phyloP scores from a whole-genome alignment of 1,140 invertebrate species.

The Hesperophylax magnus region DNA sequence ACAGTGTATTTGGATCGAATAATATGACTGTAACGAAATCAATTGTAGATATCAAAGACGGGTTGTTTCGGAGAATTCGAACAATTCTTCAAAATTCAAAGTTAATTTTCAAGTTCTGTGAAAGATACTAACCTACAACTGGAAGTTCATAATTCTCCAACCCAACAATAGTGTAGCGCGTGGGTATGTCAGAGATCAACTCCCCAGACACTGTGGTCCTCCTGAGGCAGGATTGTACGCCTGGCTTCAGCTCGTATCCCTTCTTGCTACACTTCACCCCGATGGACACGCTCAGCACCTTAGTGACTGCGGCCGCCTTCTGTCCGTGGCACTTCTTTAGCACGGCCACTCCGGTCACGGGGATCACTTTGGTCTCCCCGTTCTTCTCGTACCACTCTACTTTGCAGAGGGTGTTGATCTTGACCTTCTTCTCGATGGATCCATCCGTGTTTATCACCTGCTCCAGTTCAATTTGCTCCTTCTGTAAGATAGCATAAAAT shows the following conservation, averaged over 20 bases:
- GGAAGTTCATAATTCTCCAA: constrained; percentile 81
- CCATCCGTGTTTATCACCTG: constrained; percentile 67
- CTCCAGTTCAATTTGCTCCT: constrained; percentile 67
- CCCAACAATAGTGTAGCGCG: constrained; percentile 78
- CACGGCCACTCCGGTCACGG: constrained; percentile 73
- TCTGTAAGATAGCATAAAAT: constrained; percentile 44
- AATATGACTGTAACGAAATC: too few relatives aligned
- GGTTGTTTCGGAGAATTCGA: too few relatives aligned
- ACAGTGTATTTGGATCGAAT: too few relatives aligned
- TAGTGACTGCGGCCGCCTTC: constrained; percentile 67
- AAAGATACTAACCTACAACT: constrained; percentile 69
- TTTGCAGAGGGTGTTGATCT: constrained; percentile 75
- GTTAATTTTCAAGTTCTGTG: too few relatives aligned
- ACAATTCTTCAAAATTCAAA: too few relatives aligned
- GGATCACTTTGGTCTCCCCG: constrained; percentile 72
- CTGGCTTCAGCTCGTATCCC: constrained; percentile 75
- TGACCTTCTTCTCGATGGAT: constrained; percentile 76
- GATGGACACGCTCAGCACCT: constrained; percentile 74
- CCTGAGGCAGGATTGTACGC: constrained; percentile 73
- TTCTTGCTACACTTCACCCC: constrained; percentile 72
- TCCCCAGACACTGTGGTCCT: constrained; percentile 74
- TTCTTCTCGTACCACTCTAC: constrained; percentile 78
- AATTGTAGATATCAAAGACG: too few relatives aligned
- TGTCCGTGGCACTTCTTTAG: constrained; percentile 68
- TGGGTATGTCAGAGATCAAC: constrained; percentile 76